Percentiles rank a stretch among this genome's conserved stretches.
Evolutionary conservation across 1,140 invertebrate species (phyloP).

Genomic region (Eueides isabella): DNA sequence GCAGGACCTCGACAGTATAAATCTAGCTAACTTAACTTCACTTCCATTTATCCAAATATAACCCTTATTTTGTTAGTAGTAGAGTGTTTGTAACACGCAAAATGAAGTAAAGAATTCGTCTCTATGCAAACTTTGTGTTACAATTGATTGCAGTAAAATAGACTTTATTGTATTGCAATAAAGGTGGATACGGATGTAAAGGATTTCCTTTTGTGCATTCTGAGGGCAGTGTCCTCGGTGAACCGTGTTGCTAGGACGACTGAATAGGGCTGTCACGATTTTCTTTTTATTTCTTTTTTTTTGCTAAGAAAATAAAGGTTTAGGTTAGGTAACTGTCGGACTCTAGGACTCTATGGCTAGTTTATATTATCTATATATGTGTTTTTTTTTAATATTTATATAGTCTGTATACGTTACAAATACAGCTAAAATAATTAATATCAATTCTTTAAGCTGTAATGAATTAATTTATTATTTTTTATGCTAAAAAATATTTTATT

Average conservation of each 20-base stretch:
- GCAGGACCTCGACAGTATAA: constrained; percentile 63
- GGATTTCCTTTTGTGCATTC: constrained; percentile 50
- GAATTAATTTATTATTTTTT: no score
- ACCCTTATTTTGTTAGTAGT: constrained; percentile 35
- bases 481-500: no score
- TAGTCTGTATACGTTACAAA: no score
- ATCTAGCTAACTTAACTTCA: constrained; percentile 47
- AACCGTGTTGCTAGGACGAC: constrained; percentile 68
- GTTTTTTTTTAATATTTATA: background rate
- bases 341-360: background rate
- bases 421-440: no score
- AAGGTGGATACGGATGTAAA: constrained; percentile 29
- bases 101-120: constrained; percentile 44
- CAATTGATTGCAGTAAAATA: constrained; percentile 38
- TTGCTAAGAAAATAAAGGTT: constrained; percentile 36
- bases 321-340: constrained; percentile 14
- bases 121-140: constrained; percentile 42
- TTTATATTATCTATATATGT: background rate
- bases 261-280: constrained; percentile 70
- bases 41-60: constrained; percentile 34
- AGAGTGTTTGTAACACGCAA: constrained; percentile 39
- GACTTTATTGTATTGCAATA: constrained; percentile 43
- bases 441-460: no score
- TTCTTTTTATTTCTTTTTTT: constrained; percentile 52
- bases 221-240: constrained; percentile 67